Base-by-base conservation (phyloP, 2,888 invertebrate genomes). In the Heliconius ismenius region DNA sequence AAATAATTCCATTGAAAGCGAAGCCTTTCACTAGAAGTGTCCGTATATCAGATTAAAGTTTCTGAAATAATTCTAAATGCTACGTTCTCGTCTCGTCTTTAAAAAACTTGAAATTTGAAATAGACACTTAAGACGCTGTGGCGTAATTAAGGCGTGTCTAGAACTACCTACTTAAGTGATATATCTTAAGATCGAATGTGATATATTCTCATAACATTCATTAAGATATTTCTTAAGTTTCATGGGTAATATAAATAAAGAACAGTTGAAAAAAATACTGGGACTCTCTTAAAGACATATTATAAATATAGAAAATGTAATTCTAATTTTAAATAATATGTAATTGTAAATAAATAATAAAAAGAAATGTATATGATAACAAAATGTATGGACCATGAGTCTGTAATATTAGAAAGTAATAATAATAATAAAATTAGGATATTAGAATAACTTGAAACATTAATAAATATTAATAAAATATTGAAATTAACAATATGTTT, bases 11-110 rank as follows among this genome's bases (percentile, higher is more conserved):
- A 79, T 81, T 77, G 79, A 81, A 83, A 81, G 80, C 79, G 77
- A 72, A 62, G 78, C 84, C 85, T 85, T 85, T 85, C 85, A 84
- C 85, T 81, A 54, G 69, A 76, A 65, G 24, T 78, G 78, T 79
- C n/a, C 58, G 79, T 81, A 79, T 78, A 77, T 77, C 73, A 76
- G 76, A 73, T 76, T 70, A 63, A 54, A 32, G 26, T 58, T 11
- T 65, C 58, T 76, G 62, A 54, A 75, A 39, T 39, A 63, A 64
- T 67, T 28, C n/a, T 32, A n/a, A 60, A 21, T 15, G 58, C 26
- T 32, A 24, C 18, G 67, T 67, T 32, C 26, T 28, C 28, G 28
- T 28, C 28, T 39, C 24, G 24, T 43, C 39, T 39, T 67, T 24
- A 39, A 67, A 67, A 67, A 67, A 65, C 11, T 39, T 39, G 32